phyloP scores from a whole-genome alignment of 1,140 invertebrate species.

The Ylistrum balloti region DNA sequence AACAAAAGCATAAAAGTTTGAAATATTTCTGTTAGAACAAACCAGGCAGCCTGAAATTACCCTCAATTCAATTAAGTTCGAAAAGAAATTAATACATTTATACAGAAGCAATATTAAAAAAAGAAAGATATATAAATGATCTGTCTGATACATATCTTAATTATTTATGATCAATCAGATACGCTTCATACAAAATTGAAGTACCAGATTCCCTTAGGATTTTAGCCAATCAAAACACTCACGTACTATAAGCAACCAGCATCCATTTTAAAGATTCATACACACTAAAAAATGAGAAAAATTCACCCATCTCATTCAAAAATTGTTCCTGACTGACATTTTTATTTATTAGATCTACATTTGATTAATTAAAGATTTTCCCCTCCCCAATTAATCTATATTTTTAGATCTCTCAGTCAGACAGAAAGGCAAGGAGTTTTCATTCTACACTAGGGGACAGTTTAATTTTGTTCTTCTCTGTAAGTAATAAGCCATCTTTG shows the following conservation, averaged over 20 bases:
- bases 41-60: not conserved
- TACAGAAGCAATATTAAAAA: not conserved
- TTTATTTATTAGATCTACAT: not conserved
- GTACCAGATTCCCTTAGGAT: not conserved
- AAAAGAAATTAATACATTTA: not conserved
- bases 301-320: not conserved
- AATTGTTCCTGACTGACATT: not conserved
- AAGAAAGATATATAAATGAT: not conserved
- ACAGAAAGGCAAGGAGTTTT: no score
- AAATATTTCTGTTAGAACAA: not conserved
- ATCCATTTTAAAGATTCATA: no score
- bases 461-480: not conserved
- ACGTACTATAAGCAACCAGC: no score
- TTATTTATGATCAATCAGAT: conserved; percentile 19
- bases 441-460: not conserved
- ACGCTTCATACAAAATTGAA: not conserved
- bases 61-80: not conserved
- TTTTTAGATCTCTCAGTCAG: not conserved
- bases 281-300: not conserved
- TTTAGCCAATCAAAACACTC: not conserved
- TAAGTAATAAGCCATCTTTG: not conserved
- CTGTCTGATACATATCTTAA: not conserved
- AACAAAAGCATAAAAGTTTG: not conserved
- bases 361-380: not conserved
- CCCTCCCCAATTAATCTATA: not conserved